Evolutionary conservation across 1,140 invertebrate genomes (phyloP).

Genomic region (Chironomus striatipennis): DNA sequence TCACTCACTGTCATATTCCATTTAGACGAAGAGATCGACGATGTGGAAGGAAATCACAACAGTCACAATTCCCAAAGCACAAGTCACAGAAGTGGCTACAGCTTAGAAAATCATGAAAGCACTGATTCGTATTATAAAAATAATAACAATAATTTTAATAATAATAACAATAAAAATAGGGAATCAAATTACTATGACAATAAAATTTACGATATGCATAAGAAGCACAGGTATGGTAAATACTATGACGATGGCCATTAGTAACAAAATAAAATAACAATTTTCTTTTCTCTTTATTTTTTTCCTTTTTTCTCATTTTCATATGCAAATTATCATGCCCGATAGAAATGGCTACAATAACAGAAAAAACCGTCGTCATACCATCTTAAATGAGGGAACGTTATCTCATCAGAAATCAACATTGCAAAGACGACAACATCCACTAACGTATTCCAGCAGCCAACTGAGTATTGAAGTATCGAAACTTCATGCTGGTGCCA

Average conservation of each 20-base stretch:
- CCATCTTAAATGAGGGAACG: slow-evolving; percentile 33
- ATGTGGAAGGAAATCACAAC: not conserved
- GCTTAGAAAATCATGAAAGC: slow-evolving; percentile 14
- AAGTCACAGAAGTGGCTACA: slow-evolving; percentile 5
- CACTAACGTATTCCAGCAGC: slow-evolving; percentile 35
- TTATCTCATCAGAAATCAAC: not conserved
- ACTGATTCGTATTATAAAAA: slow-evolving; percentile 18
- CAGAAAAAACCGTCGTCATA: slow-evolving; percentile 37
- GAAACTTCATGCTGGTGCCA: slow-evolving; percentile 51
- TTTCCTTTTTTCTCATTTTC: not conserved
- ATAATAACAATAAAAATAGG: slow-evolving; percentile 21
- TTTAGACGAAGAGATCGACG: not conserved
- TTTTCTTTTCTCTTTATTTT: not conserved
- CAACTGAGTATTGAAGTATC: slow-evolving; percentile 54
- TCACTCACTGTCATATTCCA: too few species aligned
- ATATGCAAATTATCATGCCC: not conserved
- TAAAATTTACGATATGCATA: slow-evolving; percentile 19
- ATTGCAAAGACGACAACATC: slow-evolving; percentile 26
- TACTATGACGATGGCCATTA: too few species aligned
- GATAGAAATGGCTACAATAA: slow-evolving; percentile 25
- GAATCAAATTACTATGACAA: slow-evolving; percentile 20
- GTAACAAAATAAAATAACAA: too few species aligned
- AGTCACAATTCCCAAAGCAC: slow-evolving; percentile 10
- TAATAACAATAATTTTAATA: slow-evolving; percentile 19
- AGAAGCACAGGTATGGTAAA: slow-evolving; percentile 17